Evolutionary conservation across 2,797 vertebrate species (phyloP).

Genomic region (Sebastes iracundus): DNA sequence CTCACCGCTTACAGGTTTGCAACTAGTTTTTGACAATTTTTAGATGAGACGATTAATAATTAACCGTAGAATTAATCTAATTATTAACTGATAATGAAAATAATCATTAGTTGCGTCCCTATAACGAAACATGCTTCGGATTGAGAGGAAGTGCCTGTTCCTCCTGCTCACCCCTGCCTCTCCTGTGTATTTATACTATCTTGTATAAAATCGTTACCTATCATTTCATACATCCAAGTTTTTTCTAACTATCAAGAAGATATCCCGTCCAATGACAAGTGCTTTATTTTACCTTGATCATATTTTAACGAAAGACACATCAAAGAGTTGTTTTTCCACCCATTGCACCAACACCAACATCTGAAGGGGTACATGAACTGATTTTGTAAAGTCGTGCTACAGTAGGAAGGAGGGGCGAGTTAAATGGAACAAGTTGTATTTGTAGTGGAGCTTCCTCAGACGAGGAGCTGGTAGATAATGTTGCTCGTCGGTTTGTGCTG

Average conservation of each 20-base stretch:
- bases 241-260: conserved; percentile 8
- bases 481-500: conserved; percentile 80
- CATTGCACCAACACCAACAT: conserved; percentile 1
- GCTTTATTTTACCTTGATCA: conserved; percentile 45
- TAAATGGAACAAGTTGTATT: conserved; percentile 61
- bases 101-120: background rate
- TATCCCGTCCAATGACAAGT: conserved; percentile 19
- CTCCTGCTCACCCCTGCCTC: background rate
- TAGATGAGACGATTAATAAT: background rate
- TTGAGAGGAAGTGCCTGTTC: background rate
- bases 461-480: conserved; percentile 68
- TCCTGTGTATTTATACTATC: conserved; percentile 37
- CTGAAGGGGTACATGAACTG: conserved; percentile 16
- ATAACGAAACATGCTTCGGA: background rate
- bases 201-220: conserved; percentile 58
- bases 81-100: background rate
- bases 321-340: background rate
- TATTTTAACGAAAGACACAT: background rate
- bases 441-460: conserved; percentile 61
- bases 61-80: background rate
- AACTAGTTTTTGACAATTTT: background rate
- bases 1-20: background rate
- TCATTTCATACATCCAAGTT: conserved; percentile 23
- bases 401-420: conserved; percentile 18
- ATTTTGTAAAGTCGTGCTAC: conserved; percentile 52